Conservation (phyloP, 2,888 invertebrate species). For the Cenopis cana region DNA sequence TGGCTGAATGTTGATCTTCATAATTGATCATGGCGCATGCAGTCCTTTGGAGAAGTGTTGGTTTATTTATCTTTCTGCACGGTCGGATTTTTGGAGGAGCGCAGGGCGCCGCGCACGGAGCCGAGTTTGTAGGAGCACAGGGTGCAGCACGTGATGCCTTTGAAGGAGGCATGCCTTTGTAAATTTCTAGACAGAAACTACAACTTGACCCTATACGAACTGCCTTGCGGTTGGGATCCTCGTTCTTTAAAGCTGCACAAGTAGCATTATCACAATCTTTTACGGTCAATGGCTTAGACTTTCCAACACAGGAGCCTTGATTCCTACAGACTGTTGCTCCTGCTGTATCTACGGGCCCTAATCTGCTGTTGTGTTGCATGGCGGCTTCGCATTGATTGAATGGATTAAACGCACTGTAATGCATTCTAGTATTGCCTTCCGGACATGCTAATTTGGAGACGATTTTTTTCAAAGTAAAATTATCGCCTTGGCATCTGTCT, state of each 20-base stretch:
- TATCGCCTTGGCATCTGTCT: neutral
- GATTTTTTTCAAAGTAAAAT: neutral
- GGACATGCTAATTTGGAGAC: conserved; percentile 1
- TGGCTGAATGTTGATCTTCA: neutral
- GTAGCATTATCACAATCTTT: conserved; percentile 18
- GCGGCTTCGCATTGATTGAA: conserved; percentile 6
- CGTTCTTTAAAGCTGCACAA: neutral
- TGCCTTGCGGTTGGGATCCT: conserved; percentile 7
- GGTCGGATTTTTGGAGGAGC: neutral
- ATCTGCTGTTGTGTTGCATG: conserved; percentile 4
- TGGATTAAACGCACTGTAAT: conserved; percentile 3
- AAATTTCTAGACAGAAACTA: conserved; percentile 13
- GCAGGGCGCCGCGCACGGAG: neutral
- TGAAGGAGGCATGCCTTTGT: conserved; percentile 10
- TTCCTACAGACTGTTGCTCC: conserved; percentile 16
- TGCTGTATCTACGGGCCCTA: neutral
- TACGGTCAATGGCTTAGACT: neutral
- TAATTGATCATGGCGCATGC: neutral
- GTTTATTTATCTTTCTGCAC: neutral
- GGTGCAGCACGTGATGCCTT: neutral
- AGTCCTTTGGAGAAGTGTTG: neutral
- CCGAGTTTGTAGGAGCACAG: neutral
- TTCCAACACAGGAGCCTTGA: conserved; percentile 16
- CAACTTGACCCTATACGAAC: conserved; percentile 17
- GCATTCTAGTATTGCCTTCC: neutral